Evolutionary conservation across 2,113 vertebrate genomes (phyloP), one percentile per base, ranked within the genome.

Genomic region (Prunella fulvescens): DNA sequence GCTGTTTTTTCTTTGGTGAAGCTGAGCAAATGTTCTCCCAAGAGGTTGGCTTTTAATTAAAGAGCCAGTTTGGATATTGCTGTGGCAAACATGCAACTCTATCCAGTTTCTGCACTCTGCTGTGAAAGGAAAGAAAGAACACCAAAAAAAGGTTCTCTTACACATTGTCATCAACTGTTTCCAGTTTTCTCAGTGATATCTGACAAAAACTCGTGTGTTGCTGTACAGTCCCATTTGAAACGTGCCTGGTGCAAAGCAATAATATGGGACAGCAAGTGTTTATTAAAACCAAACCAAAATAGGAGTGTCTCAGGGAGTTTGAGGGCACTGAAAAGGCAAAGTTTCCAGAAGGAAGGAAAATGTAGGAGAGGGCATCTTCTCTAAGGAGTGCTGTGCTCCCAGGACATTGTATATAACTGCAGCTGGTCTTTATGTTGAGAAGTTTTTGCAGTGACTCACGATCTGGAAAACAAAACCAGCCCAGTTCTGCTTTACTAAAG

Each of bases 21-120:
- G 70, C 61, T 89, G 51, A 91, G 62, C 81, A 67, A 96, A 67
- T 72, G 53, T 19, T 76, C 57, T 93, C 73, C 53, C 73, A 81
- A 67, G 81, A 92, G 92, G 51, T 1, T 71, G 65, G 51, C 69
- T 96, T 94, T 85, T 96, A 96, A 94, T 96, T 95, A 93, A 96
- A 56, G 84, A 91, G 90, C 87, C 78, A 64, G 87, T 95, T 93
- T 93, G 87, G 81, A 22, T 90, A 56, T 78, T 94, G 65, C 86
- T 87, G 81, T 94, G 90, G 60, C 90, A 89, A 93, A 71, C 39
- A 20, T 16, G 51, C 70, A 78, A 56, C 81, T 89, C 23, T 58
- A 57, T 66, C 48, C 65, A 81, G 51, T 81, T 89, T 33, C 62
- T 83, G 31, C 37, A 45, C 57, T 92, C 50, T 91, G 11, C 42